Base-by-base conservation (phyloP, 2,113 vertebrate genomes). In the Podarcis raffonei region DNA sequence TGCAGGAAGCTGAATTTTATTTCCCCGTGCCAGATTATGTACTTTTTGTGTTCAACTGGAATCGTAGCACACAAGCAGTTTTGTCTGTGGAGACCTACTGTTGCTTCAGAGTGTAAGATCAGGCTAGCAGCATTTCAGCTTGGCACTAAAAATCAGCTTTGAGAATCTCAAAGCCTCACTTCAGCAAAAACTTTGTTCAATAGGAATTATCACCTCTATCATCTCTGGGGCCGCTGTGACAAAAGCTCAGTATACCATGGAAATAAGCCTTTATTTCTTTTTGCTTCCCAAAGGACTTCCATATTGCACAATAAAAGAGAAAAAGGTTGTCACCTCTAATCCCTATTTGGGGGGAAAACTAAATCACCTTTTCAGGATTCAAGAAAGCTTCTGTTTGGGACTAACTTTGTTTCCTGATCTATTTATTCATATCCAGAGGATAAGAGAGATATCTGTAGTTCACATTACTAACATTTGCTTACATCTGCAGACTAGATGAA, bases 221-320 rank as follows among this genome's bases (percentile, higher is more conserved):
- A 68, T 69, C 77, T 87, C 85, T 71, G n/a, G 65, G 35, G 76
- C 27, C 11, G 23, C 65, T 22, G 22, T 69, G 39, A 69, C 37
- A 80, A 87, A 66, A 80, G 79, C 62, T 53, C 65, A 57, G 39
- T 25, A 35, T 27, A 87, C 30, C 23, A 57, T 18, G 23, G 65
- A 80, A 87, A 80, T 71, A 80, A 53, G 71, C 66, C 5, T 75
- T 89, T 81, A 69, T 74, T 91, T 30, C 53, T 85, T 88, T 59
- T 13, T 69, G 15, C 88, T 85, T 20, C 78, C 92, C 89, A 80
- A 8, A 62, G 0, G 0, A 1, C 37, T 78, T 79, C 84, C 0
- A 2, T 87, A 92, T 87, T 84, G 11, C 3, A 32, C 27, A 76
- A 87, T 69, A 86, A 6, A 87, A 57, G 23, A 74, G 16, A 91